Conservation (phyloP, 2,113 vertebrate species). For the Beaufortia kweichowensis region DNA sequence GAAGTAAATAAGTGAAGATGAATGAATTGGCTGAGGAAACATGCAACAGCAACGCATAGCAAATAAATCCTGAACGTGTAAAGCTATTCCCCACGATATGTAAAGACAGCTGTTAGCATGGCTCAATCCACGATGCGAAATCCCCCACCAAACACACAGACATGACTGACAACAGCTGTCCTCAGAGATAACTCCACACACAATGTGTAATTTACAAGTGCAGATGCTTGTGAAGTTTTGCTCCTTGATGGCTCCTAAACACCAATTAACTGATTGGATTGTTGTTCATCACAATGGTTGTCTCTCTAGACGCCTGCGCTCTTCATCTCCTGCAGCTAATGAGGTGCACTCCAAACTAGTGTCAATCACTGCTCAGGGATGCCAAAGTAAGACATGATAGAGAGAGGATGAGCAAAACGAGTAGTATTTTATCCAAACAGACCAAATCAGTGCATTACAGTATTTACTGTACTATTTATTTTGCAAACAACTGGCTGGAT, state of each 20-base stretch:
- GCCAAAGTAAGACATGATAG: neutral
- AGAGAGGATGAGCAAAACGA: constrained; percentile 2
- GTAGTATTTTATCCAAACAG: too few relatives aligned
- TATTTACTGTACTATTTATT: too few relatives aligned
- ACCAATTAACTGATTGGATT: constrained; percentile 51
- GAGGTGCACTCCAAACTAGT: constrained; percentile 45
- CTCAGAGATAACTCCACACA: constrained; percentile 29
- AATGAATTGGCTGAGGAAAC: neutral
- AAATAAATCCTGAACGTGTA: neutral
- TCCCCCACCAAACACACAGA: constrained; percentile 5
- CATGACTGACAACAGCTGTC: constrained; percentile 10
- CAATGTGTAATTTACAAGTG: constrained; percentile 33
- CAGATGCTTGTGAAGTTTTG: constrained; percentile 38
- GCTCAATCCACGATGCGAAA: constrained; percentile 13
- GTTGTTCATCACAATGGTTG: constrained; percentile 41
- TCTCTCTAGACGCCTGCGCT: constrained; percentile 7
- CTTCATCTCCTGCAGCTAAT: constrained; percentile 45
- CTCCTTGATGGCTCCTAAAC: constrained; percentile 38
- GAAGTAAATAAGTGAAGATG: too few relatives aligned
- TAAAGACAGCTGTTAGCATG: constrained; percentile 17
- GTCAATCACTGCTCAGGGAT: constrained; percentile 40
- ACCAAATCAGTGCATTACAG: too few relatives aligned
- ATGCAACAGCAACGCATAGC: neutral
- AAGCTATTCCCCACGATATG: neutral
- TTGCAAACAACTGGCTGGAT: too few relatives aligned